phyloP scores from a whole-genome alignment of 30 jellyfish, hydroid and myxozoan species.

The Haliclystus octoradiatus region DNA sequence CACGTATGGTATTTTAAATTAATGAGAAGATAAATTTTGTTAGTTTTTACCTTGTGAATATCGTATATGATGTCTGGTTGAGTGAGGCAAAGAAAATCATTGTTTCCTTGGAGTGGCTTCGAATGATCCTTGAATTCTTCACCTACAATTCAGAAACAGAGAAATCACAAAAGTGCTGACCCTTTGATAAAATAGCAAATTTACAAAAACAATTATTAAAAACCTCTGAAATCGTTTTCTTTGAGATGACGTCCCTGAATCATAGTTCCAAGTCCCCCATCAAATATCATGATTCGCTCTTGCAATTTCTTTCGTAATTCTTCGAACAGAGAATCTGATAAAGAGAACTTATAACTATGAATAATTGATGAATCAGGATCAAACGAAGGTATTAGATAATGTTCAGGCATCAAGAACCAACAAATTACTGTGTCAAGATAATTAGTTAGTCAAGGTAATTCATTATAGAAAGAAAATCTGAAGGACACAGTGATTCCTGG shows the following conservation, averaged over 20 bases:
- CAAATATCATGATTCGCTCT: slow-evolving; percentile 85
- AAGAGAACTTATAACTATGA: too few species aligned
- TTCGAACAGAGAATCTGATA: not conserved
- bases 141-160: slow-evolving; percentile 26
- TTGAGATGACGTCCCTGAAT: slow-evolving; percentile 49
- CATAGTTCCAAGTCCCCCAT: slow-evolving; percentile 99
- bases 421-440: too few species aligned
- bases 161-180: not conserved
- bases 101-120: slow-evolving; percentile 67
- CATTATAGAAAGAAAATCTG: too few species aligned
- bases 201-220: not conserved
- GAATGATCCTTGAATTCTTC: slow-evolving; percentile 86
- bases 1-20: too few species aligned
- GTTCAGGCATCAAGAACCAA: too few species aligned
- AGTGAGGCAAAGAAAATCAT: slow-evolving; percentile 73
- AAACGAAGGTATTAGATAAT: too few species aligned
- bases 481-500: too few species aligned
- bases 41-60: slow-evolving; percentile 75
- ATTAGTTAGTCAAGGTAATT: too few species aligned
- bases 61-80: slow-evolving; percentile 74
- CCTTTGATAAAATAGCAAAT: not conserved
- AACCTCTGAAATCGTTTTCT: slow-evolving; percentile 90
- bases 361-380: too few species aligned
- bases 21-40: too few species aligned
- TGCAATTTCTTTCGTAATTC: slow-evolving; percentile 12